Evolutionary conservation across 2,797 vertebrate species (phyloP).

Genomic region (Coreius guichenoti): DNA sequence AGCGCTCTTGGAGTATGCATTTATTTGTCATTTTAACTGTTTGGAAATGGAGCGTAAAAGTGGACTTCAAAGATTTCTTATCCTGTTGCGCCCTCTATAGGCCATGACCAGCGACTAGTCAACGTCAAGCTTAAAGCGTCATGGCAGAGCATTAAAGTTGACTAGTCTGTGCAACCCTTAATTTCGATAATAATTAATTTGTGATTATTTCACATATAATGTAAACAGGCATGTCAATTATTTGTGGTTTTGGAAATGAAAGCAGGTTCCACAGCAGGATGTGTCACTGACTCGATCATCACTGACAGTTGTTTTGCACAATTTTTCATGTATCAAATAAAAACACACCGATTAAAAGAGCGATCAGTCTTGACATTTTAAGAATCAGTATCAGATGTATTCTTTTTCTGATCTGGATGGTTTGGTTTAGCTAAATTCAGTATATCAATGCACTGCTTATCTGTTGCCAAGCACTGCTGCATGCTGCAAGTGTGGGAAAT

Average conservation of each 20-base stretch:
- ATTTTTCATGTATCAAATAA: neutral
- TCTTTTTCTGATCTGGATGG: neutral
- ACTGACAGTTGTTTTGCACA: neutral
- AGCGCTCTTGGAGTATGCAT: no score
- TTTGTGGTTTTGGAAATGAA: neutral
- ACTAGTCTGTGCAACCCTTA: no score
- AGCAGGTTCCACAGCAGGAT: neutral
- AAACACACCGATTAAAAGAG: neutral
- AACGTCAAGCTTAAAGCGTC: no score
- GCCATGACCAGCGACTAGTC: no score
- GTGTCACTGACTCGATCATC: neutral
- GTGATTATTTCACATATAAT: neutral
- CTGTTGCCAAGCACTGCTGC: conserved; percentile 18
- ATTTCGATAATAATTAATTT: neutral
- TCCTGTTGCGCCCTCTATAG: no score
- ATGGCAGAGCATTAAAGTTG: no score
- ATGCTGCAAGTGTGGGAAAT: conserved; percentile 28
- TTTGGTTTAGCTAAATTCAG: conserved; percentile 18
- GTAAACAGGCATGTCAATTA: neutral
- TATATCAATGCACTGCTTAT: neutral
- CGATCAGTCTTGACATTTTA: neutral
- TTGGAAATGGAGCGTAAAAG: no score
- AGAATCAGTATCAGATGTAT: neutral
- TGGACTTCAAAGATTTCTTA: no score
- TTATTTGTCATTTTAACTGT: no score